Evolutionary conservation across 2,113 vertebrate genomes (phyloP), one percentile per base, ranked within the genome.

Genomic region (Perca fluviatilis): DNA sequence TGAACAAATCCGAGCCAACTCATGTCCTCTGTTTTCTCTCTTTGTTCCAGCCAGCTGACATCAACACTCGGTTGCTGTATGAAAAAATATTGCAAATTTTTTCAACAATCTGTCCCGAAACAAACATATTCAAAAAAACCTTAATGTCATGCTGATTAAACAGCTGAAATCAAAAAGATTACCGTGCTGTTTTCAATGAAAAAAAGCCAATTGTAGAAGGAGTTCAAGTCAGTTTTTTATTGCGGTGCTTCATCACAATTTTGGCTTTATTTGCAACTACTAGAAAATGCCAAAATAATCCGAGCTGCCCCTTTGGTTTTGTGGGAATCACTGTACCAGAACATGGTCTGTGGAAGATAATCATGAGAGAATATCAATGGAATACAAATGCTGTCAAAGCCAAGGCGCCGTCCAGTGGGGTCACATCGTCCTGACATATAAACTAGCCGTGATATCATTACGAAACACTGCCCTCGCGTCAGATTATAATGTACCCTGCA

Each of bases 401-500:
- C 7, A 15, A 36, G 75, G 21, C 65, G 13, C 58, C 13, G 30
- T 69, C 75, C 80, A 70, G 70, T 72, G 80, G 33, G 79, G 86
- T 78, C 84, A 70, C 77, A 67, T 85, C 80, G 62, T 84, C 82
- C 10, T 63, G 76, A 90, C 83, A 80, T 58, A 84, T 86, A 82
- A 88, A 91, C 83, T 73, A 75, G 66, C 77, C 49, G 62, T 79
- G 54, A 56, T 80, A 91, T 88, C 79, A 88, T 92, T 84, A 91
- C 82, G 82, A 88, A 83, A 82, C 77, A 0, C 65, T 27, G 27
- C 57, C 56, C 83, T 86, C 82, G 77, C 36, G 27, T 63, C 64
- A 86, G 78, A 86, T 90, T 79, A 89, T 88, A 87, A 92, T 93
- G 89, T 91, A 90, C 90, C 89, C 86, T 33, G 83, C 86, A 90